These are phyloP conservation scores for Dryadula phaetusa DNA, from an alignment of 2,888 invertebrate species.

Conservation along the genomic window DNA sequence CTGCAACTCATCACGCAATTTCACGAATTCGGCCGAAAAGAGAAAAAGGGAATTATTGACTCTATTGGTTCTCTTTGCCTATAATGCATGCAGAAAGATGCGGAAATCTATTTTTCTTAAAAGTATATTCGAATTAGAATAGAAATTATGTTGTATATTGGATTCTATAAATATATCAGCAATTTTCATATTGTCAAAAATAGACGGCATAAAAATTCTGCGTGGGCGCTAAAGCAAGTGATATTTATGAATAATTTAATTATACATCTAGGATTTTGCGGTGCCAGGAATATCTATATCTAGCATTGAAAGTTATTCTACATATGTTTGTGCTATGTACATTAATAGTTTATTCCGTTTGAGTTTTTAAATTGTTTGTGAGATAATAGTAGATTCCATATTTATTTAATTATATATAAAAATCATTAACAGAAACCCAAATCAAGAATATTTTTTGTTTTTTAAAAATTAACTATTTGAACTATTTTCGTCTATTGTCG, in stretches of 20 bases:
- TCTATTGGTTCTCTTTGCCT: no score
- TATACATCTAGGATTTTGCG: neutral
- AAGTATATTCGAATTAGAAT: neutral
- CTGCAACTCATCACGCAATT: no score
- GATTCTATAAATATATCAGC: neutral
- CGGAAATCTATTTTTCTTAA: neutral
- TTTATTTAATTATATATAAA: no score
- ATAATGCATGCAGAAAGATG: neutral
- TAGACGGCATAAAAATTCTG: neutral
- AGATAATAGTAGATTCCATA: no score
- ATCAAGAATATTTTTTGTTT: no score
- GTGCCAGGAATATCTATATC: neutral
- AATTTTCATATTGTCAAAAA: neutral
- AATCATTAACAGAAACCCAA: no score
- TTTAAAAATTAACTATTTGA: no score
- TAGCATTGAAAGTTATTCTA: neutral
- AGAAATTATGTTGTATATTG: neutral
- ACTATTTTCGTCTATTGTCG: no score
- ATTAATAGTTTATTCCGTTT: neutral
- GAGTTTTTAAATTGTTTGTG: neutral
- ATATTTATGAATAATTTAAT: slow-evolving; percentile 1
- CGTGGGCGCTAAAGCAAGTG: neutral
- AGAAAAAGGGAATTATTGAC: no score
- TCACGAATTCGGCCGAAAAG: no score
- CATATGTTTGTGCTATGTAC: no score